phyloP scores from a whole-genome alignment of 2,113 vertebrate genomes.

The Bufo gargarizans region DNA sequence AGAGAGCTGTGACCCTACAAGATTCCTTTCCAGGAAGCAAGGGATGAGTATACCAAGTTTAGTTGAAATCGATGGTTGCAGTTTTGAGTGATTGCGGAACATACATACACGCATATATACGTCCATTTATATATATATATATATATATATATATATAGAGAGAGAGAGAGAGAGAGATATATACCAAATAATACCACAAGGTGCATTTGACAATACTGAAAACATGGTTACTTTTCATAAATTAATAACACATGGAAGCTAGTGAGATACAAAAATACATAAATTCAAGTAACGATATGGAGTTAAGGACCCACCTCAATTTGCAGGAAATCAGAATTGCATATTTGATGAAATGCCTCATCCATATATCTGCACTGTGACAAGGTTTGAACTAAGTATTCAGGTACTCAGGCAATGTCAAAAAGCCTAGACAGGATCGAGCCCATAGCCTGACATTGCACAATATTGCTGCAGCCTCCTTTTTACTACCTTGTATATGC shows the following conservation, averaged over 20 bases:
- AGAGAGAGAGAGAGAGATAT: too few relatives aligned
- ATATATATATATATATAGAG: too few relatives aligned
- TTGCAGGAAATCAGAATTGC: neutral
- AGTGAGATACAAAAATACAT: neutral
- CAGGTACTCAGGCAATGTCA: neutral
- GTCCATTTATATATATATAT: too few relatives aligned
- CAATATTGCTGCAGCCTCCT: neutral
- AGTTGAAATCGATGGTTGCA: too few relatives aligned
- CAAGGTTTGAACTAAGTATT: neutral
- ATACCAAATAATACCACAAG: too few relatives aligned
- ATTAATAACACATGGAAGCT: neutral
- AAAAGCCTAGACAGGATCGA: neutral
- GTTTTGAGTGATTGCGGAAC: too few relatives aligned
- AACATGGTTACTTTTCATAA: too few relatives aligned
- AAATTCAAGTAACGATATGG: neutral
- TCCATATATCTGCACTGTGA: neutral
- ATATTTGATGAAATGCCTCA: neutral
- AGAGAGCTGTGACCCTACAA: too few relatives aligned
- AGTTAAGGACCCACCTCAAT: neutral
- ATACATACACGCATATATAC: too few relatives aligned
- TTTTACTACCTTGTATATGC: neutral
- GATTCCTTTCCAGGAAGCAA: too few relatives aligned
- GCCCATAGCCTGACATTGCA: neutral
- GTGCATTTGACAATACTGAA: too few relatives aligned
- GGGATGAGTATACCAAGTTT: too few relatives aligned